These are phyloP conservation scores for Sinhomidia bicolor DNA, from an alignment of 2,888 invertebrate genomes.

Conservation along the genomic window DNA sequence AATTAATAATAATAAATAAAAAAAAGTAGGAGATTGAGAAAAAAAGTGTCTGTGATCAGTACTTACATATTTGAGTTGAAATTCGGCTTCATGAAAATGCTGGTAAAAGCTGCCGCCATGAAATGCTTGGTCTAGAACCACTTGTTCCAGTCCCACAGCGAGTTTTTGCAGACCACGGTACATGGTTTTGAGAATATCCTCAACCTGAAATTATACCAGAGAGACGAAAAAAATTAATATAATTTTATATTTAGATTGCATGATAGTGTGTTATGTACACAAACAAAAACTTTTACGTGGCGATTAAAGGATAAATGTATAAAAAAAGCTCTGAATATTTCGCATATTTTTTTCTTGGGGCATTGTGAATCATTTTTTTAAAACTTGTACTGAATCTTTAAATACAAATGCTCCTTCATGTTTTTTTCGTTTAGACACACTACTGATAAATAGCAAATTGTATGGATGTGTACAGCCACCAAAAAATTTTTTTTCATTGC, in stretches of 20 bases:
- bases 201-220: slow-evolving; percentile 82
- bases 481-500: too few species aligned
- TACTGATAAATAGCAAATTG: too few species aligned
- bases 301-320: neutral
- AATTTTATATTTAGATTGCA: slow-evolving; percentile 14
- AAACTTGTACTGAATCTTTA: neutral
- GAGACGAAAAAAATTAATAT: neutral
- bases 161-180: slow-evolving; percentile 88
- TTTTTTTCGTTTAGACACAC: too few species aligned
- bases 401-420: neutral
- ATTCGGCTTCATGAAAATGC: slow-evolving; percentile 85
- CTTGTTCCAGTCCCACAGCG: slow-evolving; percentile 87
- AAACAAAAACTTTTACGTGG: neutral
- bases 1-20: slow-evolving; percentile 49
- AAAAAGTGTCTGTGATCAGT: neutral
- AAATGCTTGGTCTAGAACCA: slow-evolving; percentile 85
- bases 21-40: neutral
- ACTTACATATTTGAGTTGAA: slow-evolving; percentile 84
- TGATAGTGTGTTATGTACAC: neutral
- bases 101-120: slow-evolving; percentile 82
- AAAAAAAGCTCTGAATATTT: too few species aligned
- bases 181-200: slow-evolving; percentile 84
- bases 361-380: slow-evolving; percentile 11
- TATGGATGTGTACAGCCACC: too few species aligned
- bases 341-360: slow-evolving; percentile 18